Conservation (phyloP, 2,797 vertebrate species). For the Sorex maritimensis region DNA sequence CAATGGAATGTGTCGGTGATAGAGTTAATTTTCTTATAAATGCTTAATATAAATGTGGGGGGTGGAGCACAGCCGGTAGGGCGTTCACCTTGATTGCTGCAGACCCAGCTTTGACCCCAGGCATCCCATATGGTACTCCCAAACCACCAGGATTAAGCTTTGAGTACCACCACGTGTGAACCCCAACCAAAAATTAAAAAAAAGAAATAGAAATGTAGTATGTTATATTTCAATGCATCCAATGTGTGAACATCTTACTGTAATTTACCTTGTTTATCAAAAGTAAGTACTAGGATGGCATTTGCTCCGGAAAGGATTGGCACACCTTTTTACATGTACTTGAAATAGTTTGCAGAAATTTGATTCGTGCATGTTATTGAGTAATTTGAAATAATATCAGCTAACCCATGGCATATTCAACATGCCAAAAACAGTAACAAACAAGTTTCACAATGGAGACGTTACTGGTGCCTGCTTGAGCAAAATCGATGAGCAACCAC, state of each 20-base stretch:
- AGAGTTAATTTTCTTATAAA: constrained; percentile 42
- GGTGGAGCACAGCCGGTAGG: too few relatives aligned
- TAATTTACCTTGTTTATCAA: constrained; percentile 7
- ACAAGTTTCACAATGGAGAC: too few relatives aligned
- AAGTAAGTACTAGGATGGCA: neutral
- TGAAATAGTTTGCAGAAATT: constrained; percentile 46
- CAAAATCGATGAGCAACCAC: too few relatives aligned
- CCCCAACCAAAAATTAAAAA: too few relatives aligned
- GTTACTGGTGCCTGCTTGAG: too few relatives aligned
- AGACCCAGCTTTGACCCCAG: too few relatives aligned
- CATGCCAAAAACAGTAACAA: too few relatives aligned
- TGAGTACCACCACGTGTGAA: too few relatives aligned
- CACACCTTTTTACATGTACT: constrained; percentile 20
- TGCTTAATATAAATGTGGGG: neutral
- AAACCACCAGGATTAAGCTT: too few relatives aligned
- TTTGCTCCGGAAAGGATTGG: neutral
- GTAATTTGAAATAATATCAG: constrained; percentile 48
- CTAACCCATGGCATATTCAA: too few relatives aligned
- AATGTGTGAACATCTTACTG: constrained; percentile 34
- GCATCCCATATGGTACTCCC: too few relatives aligned
- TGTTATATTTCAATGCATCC: constrained; percentile 65
- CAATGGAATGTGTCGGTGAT: constrained; percentile 24
- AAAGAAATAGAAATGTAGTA: neutral
- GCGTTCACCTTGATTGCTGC: too few relatives aligned
- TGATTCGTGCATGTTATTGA: constrained; percentile 24